Conservation (phyloP, 2,888 invertebrate species). For the Polymixis lichenea region DNA sequence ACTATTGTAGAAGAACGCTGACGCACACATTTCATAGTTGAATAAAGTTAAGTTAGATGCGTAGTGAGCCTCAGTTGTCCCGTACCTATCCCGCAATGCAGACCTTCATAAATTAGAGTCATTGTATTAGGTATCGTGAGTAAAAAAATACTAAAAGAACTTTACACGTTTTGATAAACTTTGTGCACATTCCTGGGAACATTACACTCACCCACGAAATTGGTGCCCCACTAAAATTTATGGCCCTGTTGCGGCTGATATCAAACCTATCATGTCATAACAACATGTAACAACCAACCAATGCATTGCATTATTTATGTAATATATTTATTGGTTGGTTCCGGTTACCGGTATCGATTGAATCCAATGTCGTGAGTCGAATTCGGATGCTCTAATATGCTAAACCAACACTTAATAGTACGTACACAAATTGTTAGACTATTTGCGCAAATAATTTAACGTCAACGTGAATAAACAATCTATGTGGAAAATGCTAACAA, state of each 20-base stretch:
- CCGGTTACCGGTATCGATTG: neutral
- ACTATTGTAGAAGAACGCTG: neutral
- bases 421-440: neutral
- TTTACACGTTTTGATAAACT: no score
- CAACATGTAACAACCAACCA: neutral
- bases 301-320: neutral
- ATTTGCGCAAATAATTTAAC: slow-evolving; percentile 3
- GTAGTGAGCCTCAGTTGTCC: neutral
- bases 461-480: slow-evolving; percentile 9
- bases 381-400: slow-evolving; percentile 3
- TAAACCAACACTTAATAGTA: neutral
- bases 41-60: neutral
- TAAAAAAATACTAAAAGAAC: no score
- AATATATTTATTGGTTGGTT: neutral
- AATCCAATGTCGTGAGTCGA: slow-evolving; percentile 5
- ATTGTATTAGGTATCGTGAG: neutral
- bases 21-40: neutral
- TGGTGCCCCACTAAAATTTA: no score
- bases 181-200: neutral
- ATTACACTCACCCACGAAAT: neutral
- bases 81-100: neutral
- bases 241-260: neutral
- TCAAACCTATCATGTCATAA: neutral
- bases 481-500: neutral
- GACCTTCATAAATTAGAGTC: neutral